Evolutionary conservation across 2,797 vertebrate genomes (phyloP).

Genomic region (Melanotaenia nigrans): DNA sequence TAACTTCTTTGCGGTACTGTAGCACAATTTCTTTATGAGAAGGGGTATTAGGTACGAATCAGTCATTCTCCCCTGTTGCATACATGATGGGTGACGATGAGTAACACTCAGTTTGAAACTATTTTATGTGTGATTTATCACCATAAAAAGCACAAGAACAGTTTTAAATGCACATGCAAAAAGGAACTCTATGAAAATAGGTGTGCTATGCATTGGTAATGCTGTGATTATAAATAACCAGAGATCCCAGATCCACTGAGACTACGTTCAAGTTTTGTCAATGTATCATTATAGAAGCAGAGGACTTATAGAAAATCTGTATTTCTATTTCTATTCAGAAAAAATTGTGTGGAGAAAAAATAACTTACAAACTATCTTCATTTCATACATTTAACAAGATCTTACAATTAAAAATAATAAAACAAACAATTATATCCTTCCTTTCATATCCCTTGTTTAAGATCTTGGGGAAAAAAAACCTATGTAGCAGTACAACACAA

Average conservation of each 20-base stretch:
- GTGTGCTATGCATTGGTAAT: background rate
- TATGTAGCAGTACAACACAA: background rate
- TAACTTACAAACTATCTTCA: background rate
- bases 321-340: conserved; percentile 3
- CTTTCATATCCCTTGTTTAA: too few relatives aligned
- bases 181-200: background rate
- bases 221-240: background rate
- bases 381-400: background rate
- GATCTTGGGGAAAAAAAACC: background rate
- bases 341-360: background rate
- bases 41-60: background rate
- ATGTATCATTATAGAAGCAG: background rate
- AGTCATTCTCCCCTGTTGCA: background rate
- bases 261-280: background rate
- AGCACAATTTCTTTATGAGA: background rate
- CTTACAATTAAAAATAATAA: background rate
- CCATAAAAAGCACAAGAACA: background rate
- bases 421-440: background rate
- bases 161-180: background rate
- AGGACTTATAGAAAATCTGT: background rate
- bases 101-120: background rate
- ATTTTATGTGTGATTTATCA: background rate
- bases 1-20: background rate
- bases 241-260: background rate
- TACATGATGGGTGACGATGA: background rate